Conservation (phyloP, 2,113 vertebrate genomes). For the Lepus americanus region DNA sequence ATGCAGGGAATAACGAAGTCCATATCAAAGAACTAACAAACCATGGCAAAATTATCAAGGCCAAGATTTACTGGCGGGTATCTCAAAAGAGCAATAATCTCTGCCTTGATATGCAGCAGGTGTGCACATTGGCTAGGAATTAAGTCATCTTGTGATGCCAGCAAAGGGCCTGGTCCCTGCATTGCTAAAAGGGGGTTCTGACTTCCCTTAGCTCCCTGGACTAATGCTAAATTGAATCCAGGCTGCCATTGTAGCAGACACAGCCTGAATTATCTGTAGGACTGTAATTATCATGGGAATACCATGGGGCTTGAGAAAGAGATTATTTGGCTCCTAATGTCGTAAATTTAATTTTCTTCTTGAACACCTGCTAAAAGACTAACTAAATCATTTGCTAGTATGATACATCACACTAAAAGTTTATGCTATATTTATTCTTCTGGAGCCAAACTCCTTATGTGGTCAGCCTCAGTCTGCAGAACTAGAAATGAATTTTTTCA, state of each 20-base stretch:
- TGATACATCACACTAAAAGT: constrained; percentile 44
- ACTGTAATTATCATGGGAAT: constrained; percentile 53
- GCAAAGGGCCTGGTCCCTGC: background rate
- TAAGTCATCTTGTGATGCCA: constrained; percentile 67
- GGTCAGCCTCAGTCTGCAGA: background rate
- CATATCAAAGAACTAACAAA: constrained; percentile 29
- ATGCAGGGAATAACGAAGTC: background rate
- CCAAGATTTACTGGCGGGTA: constrained; percentile 17
- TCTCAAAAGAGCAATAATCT: constrained; percentile 46
- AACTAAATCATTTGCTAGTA: constrained; percentile 66
- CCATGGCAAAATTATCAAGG: background rate
- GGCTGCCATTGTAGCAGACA: constrained; percentile 6
- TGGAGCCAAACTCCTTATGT: constrained; percentile 9
- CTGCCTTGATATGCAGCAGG: constrained; percentile 50
- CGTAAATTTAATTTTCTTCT: constrained; percentile 76
- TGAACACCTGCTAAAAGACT: constrained; percentile 74
- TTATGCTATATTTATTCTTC: constrained; percentile 58
- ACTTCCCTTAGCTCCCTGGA: constrained; percentile 17
- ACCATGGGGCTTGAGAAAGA: constrained; percentile 46
- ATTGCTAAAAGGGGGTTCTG: background rate
- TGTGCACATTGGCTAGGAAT: constrained; percentile 29
- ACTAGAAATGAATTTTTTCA: constrained; percentile 37
- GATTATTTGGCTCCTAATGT: constrained; percentile 59
- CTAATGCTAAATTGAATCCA: constrained; percentile 50
- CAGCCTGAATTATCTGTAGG: constrained; percentile 49